Percentiles rank a stretch among this genome's conserved stretches.
Evolutionary conservation across 2,888 invertebrate genomes (phyloP).

Genomic region (Diadromus collaris): DNA sequence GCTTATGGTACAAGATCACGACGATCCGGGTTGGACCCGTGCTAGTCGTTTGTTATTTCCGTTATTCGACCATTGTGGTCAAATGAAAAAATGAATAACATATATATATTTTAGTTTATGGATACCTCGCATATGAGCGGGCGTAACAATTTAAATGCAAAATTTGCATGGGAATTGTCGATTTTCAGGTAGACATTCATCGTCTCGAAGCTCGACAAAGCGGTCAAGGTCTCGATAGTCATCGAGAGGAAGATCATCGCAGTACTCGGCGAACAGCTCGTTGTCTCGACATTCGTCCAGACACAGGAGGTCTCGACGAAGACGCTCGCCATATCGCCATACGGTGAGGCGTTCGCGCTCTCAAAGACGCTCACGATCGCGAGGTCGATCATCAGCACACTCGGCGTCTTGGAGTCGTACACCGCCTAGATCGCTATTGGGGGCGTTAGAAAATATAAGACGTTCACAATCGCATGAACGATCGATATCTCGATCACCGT

Average conservation of each 20-base stretch:
- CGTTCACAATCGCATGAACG: constrained; percentile 14
- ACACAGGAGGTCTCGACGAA: neutral
- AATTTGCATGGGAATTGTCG: constrained; percentile 25
- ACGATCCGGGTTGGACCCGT: constrained; percentile 29
- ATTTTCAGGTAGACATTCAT: constrained; percentile 21
- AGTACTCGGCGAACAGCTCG: constrained; percentile 3
- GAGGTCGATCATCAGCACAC: neutral
- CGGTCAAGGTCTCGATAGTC: neutral
- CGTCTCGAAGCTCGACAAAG: constrained; percentile 7
- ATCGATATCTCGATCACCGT: constrained; percentile 28
- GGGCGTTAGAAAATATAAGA: neutral
- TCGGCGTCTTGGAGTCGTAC: no score
- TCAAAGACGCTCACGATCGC: constrained; percentile 13
- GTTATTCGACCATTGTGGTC: neutral
- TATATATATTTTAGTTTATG: no score
- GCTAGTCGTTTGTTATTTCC: constrained; percentile 16
- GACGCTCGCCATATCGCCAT: constrained; percentile 13
- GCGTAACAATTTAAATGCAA: neutral
- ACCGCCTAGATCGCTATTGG: neutral
- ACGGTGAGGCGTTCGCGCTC: constrained; percentile 17
- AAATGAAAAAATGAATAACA: constrained; percentile 9
- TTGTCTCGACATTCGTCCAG: constrained; percentile 18
- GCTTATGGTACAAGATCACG: constrained; percentile 22
- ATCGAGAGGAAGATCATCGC: constrained; percentile 4
- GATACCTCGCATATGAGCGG: neutral